Evolutionary conservation across 2,113 vertebrate species (phyloP), one percentile per base, ranked within the genome.

Genomic region (Hydrochoerus hydrochaeris): DNA sequence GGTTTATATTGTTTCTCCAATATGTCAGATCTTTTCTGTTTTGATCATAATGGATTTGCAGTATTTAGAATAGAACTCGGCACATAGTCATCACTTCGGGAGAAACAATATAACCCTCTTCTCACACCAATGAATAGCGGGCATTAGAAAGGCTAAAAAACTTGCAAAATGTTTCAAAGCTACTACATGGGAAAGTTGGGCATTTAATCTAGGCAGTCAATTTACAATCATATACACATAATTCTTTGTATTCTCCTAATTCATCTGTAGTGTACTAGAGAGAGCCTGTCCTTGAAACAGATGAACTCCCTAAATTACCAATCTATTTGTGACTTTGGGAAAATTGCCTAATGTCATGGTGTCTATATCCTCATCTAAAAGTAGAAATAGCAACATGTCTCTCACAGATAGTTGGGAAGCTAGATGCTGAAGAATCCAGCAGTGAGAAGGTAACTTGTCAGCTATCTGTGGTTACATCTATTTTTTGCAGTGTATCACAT

Each of bases 311-410:
- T 75, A 26, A 38, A 7, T 94, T 85, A 19, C 9, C 44, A 77
- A 77, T 94, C 24, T 75, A 54, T 94, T 94, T 92, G 88, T 41
- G 24, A 75, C 63, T 82, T 89, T 32, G 52, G 44, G n/a, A 3
- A 54, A 88, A 94, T 91, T 32, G 41, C 28, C 82, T 86, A 67
- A 81, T 82, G 1, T 81, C 7, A 57, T 17, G 57, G 22, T 32
- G 14, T 89, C 46, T 96, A 9, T 67, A 94, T 67, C 65, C 35
- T 52, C 26, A 38, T 90, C 41, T 81, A 13, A 14, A 46, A 69
- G 17, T 28, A 32, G 35, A 96, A 90, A 82, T 77, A 92, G 81
- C 94, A 44, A 85, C 12, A 35, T 14, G 19, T 38, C 26, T 86
- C 28, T 90, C 41, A 52, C 35, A 85, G 38, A 41, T 41, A 41